phyloP scores from a whole-genome alignment of 2,113 vertebrate species.

The Chiloscyllium plagiosum region DNA sequence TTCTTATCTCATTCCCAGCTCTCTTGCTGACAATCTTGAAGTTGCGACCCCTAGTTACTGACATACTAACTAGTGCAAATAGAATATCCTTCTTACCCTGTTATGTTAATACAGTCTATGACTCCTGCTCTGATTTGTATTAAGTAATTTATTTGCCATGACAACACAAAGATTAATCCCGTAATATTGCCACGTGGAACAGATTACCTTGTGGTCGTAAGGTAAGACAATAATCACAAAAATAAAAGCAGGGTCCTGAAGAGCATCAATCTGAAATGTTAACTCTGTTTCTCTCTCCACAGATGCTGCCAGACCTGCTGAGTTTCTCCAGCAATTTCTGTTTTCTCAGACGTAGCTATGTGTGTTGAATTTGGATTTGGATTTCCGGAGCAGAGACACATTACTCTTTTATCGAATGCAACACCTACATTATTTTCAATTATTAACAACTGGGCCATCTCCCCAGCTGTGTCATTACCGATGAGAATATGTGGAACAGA shows the following conservation, averaged over 20 bases:
- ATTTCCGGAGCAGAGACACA: background rate
- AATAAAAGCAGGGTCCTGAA: no score
- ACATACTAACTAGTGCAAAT: no score
- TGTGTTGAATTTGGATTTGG: background rate
- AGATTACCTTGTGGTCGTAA: background rate
- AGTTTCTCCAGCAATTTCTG: no score
- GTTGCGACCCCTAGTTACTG: no score
- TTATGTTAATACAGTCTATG: background rate
- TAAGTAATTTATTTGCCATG: background rate
- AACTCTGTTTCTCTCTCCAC: no score
- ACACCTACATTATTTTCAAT: background rate
- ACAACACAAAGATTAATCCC: background rate
- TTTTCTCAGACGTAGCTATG: background rate
- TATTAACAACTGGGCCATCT: background rate
- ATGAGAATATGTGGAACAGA: background rate
- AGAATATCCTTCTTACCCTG: no score
- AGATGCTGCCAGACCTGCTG: no score
- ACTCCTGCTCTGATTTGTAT: background rate
- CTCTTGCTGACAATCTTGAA: no score
- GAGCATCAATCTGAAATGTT: no score
- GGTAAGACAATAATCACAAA: background rate
- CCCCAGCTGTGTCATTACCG: background rate
- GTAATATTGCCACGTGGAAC: background rate
- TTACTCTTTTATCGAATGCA: background rate
- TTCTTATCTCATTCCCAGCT: no score